These are phyloP conservation scores for Avahi laniger DNA, from an alignment of 2,797 vertebrate species.

Conservation along the genomic window DNA sequence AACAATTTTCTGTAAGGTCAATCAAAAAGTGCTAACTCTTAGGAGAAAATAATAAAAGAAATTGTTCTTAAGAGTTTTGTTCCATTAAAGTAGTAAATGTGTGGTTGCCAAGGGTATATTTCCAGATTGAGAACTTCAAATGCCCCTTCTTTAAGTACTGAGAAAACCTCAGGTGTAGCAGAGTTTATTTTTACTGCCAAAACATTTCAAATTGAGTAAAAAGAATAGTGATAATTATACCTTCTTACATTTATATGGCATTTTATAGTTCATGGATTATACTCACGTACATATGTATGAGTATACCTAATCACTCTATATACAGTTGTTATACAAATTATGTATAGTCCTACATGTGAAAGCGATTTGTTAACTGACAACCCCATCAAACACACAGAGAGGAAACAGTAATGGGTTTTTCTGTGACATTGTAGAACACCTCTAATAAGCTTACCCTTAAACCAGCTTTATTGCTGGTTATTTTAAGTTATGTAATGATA, in stretches of 20 bases:
- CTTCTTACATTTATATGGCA: neutral
- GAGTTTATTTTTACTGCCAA: constrained; percentile 47
- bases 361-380: neutral
- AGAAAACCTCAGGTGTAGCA: neutral
- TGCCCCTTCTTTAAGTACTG: neutral
- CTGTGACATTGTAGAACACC: neutral
- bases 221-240: neutral
- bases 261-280: neutral
- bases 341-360: neutral
- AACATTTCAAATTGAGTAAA: constrained; percentile 27
- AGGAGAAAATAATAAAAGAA: neutral
- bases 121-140: constrained; percentile 14
- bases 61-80: neutral
- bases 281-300: neutral
- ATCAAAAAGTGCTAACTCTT: neutral
- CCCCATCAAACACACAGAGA: neutral
- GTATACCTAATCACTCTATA: neutral
- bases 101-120: neutral
- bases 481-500: neutral
- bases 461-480: neutral
- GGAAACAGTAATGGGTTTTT: neutral
- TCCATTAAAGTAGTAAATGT: neutral
- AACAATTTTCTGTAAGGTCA: neutral
- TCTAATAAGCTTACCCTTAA: neutral
- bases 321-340: neutral